Percentiles rank a stretch among this genome's conserved stretches.
Conservation (phyloP, 2,797 vertebrate genomes). For the Sphenopsis melanotis region DNA sequence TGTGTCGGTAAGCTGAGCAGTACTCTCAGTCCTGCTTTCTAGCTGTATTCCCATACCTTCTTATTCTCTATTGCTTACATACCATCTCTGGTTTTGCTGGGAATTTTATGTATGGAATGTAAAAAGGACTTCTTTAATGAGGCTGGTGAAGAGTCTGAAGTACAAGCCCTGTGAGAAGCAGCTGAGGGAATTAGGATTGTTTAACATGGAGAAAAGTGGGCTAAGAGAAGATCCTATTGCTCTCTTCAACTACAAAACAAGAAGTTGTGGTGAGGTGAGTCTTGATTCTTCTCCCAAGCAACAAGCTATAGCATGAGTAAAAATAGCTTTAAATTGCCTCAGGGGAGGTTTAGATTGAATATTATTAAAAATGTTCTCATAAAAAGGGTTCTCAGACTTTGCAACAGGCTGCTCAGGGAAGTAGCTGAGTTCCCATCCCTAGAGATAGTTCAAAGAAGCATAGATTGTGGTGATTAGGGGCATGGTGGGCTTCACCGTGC, state of each 20-base stretch:
- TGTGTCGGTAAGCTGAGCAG: neutral
- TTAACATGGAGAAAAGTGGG: neutral
- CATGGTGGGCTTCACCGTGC: neutral
- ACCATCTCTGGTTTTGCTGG: neutral
- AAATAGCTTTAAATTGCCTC: neutral
- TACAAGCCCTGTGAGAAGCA: neutral
- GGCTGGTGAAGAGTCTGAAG: neutral
- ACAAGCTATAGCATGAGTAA: neutral
- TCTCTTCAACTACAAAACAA: neutral
- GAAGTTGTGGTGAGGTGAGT: accelerated
- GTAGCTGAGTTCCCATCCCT: neutral
- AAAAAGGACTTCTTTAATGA: neutral
- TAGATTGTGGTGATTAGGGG: too few species aligned
- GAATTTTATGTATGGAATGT: neutral
- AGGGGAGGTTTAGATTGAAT: neutral
- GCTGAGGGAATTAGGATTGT: neutral
- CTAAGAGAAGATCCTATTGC: neutral
- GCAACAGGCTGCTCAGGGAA: neutral
- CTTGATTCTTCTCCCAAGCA: neutral
- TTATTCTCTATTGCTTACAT: neutral
- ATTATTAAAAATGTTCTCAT: neutral
- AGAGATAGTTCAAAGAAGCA: neutral
- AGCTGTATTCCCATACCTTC: neutral
- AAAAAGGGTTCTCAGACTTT: accelerated
- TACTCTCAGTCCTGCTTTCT: neutral